Evolutionary conservation across 2,797 vertebrate genomes (phyloP), one percentile per base, ranked within the genome.

Genomic region (Limnodromus scolopaceus): DNA sequence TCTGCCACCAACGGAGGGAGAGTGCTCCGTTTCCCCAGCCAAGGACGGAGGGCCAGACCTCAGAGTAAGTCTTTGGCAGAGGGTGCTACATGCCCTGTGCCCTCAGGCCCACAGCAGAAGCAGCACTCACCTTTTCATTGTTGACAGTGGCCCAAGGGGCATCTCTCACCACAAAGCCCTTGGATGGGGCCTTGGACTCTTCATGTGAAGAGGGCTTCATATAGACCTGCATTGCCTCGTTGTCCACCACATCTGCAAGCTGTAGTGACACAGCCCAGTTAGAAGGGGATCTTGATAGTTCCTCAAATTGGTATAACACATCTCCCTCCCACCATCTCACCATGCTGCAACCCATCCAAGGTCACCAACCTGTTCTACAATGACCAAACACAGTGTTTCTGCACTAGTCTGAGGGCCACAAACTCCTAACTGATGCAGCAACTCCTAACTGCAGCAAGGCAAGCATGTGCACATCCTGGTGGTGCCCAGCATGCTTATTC

Each of bases 131-230:
- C 99, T 99, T 99, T 96, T 99, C 99, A 1, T 95, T 99, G 97
- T 94, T 97, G 93, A 92, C 97, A 13, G 98, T 98, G 34, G 99
- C 96, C 99, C 99, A 99, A 41, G 99, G 99, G 30, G 99, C 99
- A 82, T 99, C 99, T 95, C 99, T 98, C 97, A 99, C 99, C 97
- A 99, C 99, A 71, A 99, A 99, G 91, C 99, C 99, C 98, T 99
- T 99, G 84, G 99, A 99, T 19, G 98, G 98, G 5, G 99, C 99
- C 80, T 98, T 99, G 8, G 98, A 97, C 92, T 99, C 99, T 72
- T 99, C 99, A 6, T 98, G 97, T 11, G 96, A 94, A 5, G 99
- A 97, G 51, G 99, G 98, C 97, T 99, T 99, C 99, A 99, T 98
- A 95, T 99, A 99, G 12, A 99, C 98, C 98, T 99, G 99, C 98